Percentiles rank a stretch among this genome's conserved stretches.
Conservation (phyloP, 2,888 invertebrate genomes). For the Heliconius charithonia region DNA sequence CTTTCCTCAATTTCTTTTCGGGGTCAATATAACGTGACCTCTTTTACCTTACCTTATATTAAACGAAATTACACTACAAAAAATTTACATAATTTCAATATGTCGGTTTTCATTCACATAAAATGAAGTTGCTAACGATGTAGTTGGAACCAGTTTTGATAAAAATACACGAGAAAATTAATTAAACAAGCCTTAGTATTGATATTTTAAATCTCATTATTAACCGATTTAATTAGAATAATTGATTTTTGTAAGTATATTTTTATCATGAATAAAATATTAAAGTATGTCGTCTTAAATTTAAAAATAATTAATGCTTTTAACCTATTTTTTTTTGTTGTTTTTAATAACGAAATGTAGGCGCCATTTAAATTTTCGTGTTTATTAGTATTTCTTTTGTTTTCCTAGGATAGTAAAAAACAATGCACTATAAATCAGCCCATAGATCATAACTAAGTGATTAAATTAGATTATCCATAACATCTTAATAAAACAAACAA, state of each 20-base stretch:
- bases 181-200: constrained; percentile 3
- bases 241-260: not conserved
- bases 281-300: not conserved
- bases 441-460: too few relatives aligned
- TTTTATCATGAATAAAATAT: not conserved
- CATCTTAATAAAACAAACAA: too few relatives aligned
- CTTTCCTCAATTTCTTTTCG: constrained; percentile 44
- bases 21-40: constrained; percentile 46
- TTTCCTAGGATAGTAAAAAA: too few relatives aligned
- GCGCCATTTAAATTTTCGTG: too few relatives aligned
- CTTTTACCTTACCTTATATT: constrained; percentile 42
- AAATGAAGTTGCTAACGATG: constrained; percentile 14
- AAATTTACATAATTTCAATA: not conserved
- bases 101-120: constrained; percentile 14
- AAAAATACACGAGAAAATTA: constrained; percentile 20
- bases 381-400: too few relatives aligned
- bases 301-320: not conserved
- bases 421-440: too few relatives aligned
- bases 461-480: too few relatives aligned
- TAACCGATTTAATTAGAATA: not conserved
- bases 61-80: constrained; percentile 16
- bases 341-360: too few relatives aligned
- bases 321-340: too few relatives aligned
- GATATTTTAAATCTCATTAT: not conserved
- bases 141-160: constrained; percentile 12